Base-by-base conservation (phyloP, 2,797 vertebrate species). In the Arvicola amphibius region DNA sequence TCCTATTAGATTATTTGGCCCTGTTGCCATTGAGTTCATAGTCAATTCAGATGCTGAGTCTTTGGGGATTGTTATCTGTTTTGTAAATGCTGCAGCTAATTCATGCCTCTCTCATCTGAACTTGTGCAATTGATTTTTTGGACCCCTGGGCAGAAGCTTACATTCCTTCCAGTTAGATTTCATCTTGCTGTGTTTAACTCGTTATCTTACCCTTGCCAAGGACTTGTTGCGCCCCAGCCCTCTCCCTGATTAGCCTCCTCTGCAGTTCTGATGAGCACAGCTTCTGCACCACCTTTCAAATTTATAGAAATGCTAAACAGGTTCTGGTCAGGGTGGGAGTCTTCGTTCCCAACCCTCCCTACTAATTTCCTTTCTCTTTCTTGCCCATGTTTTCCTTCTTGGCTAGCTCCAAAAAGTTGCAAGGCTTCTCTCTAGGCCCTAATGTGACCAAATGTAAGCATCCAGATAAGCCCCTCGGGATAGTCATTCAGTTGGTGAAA, bases 51-150 rank as follows among this genome's bases (percentile, higher is more conserved):
- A 93, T 13, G 43, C 67, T 71, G 74, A 29, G 12, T 93, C 84
- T 93, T 96, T 74, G 1, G n/a, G 61, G 88, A 83, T 76, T 93
- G 94, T 96, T 92, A 88, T 91, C 86, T 90, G 61, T 95, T 94
- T 95, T 34, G 3, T 94, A 94, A 96, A n/a, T 86, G 86, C 78
- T 61, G 1, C 13, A 11, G 65, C 81, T 96, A 90, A 96, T 91
- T 93, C 92, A 53, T 80, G 74, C 74, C 77, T 96, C 92, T 97
- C 51, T 96, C 89, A 73, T 92, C 56, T 96, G 95, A 97, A 95
- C 92, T 76, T 96, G 67, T 53, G 94, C 80, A 73, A 79, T 76
- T 97, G 96, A 96, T 93, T 95, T 94, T 94, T 83, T 56, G 71
- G 85, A 92, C 56, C 63, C 81, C 40, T 63, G 71, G 84, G 87